Percentiles rank a stretch among this genome's conserved stretches.
Conservation (phyloP, 2,797 vertebrate species). For the Coluber constrictor region DNA sequence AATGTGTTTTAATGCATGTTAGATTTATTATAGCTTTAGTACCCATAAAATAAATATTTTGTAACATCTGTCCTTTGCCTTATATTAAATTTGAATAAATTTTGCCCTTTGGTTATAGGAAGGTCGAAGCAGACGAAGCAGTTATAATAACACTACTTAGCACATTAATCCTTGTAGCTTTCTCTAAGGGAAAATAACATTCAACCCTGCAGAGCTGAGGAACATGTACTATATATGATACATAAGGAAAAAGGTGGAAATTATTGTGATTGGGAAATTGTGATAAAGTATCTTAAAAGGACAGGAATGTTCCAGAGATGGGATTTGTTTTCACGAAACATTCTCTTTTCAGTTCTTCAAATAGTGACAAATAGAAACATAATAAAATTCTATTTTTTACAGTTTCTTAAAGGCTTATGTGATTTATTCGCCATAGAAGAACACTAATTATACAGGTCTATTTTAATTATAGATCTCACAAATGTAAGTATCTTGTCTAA, state of each 20-base stretch:
- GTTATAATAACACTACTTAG: constrained; percentile 55
- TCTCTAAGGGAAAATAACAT: constrained; percentile 50
- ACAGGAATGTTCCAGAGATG: constrained; percentile 21
- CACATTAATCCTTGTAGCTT: constrained; percentile 49
- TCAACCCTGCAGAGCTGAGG: constrained; percentile 14
- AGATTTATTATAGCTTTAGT: constrained; percentile 48
- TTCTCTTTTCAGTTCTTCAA: not conserved
- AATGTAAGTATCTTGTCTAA: not conserved
- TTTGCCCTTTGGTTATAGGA: constrained; percentile 55
- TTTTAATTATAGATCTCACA: not conserved
- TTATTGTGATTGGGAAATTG: constrained; percentile 41
- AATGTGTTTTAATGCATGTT: constrained; percentile 43
- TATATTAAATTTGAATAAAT: constrained; percentile 56
- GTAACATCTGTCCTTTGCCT: constrained; percentile 43
- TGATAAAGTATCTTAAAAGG: constrained; percentile 43
- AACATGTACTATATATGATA: not conserved
- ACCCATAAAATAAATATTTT: constrained; percentile 55
- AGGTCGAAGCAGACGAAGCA: constrained; percentile 53
- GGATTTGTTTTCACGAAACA: not conserved
- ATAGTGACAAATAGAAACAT: constrained; percentile 1
- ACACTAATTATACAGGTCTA: not conserved
- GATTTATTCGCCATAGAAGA: not conserved
- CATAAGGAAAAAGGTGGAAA: constrained; percentile 14
- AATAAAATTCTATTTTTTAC: not conserved
- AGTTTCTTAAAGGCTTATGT: not conserved